phyloP scores from a whole-genome alignment of 2,113 vertebrate genomes.

The Camelus dromedarius region DNA sequence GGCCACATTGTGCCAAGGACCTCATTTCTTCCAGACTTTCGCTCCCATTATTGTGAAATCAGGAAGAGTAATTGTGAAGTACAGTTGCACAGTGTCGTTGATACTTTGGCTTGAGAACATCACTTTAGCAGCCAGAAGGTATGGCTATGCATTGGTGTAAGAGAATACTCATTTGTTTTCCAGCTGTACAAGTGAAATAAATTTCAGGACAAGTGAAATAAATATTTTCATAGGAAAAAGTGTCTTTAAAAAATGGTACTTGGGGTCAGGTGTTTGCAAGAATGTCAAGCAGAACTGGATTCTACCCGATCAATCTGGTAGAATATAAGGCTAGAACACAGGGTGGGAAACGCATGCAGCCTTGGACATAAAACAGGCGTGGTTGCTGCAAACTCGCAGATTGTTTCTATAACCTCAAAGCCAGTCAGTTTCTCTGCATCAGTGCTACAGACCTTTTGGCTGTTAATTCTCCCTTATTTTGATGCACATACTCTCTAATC shows the following conservation, averaged over 20 bases:
- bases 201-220: slow-evolving; percentile 32
- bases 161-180: slow-evolving; percentile 6
- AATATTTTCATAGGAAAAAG: not conserved
- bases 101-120: not conserved
- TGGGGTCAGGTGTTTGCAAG: slow-evolving; percentile 22
- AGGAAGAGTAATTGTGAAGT: slow-evolving; percentile 39
- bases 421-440: not conserved
- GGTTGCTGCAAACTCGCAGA: not conserved
- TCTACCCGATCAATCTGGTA: not conserved
- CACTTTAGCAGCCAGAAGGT: not conserved
- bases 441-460: not conserved
- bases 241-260: not conserved
- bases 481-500: not conserved
- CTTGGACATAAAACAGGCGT: not conserved
- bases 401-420: not conserved
- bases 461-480: not conserved
- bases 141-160: slow-evolving; percentile 25
- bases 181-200: not conserved
- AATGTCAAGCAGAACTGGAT: not conserved
- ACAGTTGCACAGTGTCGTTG: not conserved
- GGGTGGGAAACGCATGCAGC: not conserved
- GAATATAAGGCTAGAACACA: not conserved
- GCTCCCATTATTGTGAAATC: slow-evolving; percentile 15
- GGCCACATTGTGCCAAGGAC: not conserved
- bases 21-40: not conserved